Evolutionary conservation across 1,140 invertebrate species (phyloP), one percentile per base, ranked within the genome.

Genomic region (Drosophila gunungcola): DNA sequence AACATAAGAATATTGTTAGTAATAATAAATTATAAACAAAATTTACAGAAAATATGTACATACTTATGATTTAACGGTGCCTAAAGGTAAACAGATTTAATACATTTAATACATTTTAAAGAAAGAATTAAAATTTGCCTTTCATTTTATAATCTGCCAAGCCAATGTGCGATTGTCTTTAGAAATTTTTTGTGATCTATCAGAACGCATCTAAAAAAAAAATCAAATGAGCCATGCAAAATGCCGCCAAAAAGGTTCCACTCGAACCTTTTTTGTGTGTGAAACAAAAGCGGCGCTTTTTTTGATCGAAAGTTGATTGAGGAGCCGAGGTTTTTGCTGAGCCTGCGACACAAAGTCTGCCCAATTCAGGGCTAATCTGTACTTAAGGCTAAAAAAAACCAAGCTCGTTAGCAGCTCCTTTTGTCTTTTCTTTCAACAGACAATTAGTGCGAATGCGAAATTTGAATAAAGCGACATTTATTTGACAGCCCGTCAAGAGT

Each of bases 381-480:
- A 83, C 84, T 83, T 74, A 46, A 72, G 39, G 52, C 61, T 6
- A 4, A 16, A 45, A 21, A 51, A 48, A 38, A 3, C 38, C 34
- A 3, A 32, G 70, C 84, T 89, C 70, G 78, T 86, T 86, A 86
- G 82, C 78, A 56, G 58, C 56, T 58, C 56, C 77, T 63, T 80
- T 80, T 80, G 77, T 80, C 77, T 81, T 81, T 77, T 42, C 46
- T 41, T 16, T 36, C 62, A 10, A n/a, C 49, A 83, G 83, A 88
- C 83, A 88, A 88, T 88, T 88, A 88, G 83, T 88, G 83, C 78
- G 84, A 79, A 88, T 62, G 77, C 63, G 88, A 88, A 90, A 91
- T 90, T 90, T 90, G 86, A 90, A 91, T 90, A 91, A 88, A 90
- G 86, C 88, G 86, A 90, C 86, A 90, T 90, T 90, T 90, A 90